These are phyloP conservation scores for Silvanus unidentatus DNA, from an alignment of 2,888 invertebrate genomes.

Conservation along the genomic window DNA sequence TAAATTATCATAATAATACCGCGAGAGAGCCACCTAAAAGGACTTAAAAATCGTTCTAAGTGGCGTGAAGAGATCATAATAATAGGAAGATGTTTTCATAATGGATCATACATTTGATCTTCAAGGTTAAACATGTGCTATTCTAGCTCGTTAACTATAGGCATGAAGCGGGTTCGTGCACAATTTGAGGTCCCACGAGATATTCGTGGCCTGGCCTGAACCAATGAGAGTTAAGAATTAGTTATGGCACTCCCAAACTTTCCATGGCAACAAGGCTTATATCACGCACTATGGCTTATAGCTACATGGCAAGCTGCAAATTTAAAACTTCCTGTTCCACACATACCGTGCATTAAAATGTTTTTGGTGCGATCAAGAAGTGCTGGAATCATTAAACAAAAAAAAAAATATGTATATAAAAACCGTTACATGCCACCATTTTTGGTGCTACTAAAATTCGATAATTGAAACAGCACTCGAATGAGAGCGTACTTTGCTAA, in stretches of 20 bases:
- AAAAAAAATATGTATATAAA: slow-evolving; percentile 14
- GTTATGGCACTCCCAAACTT: slow-evolving; percentile 37
- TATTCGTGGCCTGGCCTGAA: slow-evolving; percentile 24
- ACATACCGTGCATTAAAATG: slow-evolving; percentile 5
- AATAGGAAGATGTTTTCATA: slow-evolving; percentile 24
- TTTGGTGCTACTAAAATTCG: too few species aligned
- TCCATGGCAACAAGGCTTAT: slow-evolving; percentile 33
- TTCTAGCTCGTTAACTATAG: slow-evolving; percentile 20
- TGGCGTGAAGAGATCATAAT: neutral
- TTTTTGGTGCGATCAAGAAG: too few species aligned
- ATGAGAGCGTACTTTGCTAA: too few species aligned
- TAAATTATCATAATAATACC: too few species aligned
- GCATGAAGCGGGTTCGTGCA: slow-evolving; percentile 26
- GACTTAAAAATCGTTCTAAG: too few species aligned
- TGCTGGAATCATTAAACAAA: slow-evolving; percentile 2
- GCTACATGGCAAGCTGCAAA: slow-evolving; percentile 6
- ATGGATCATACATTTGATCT: slow-evolving; percentile 26
- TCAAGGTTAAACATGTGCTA: slow-evolving; percentile 28
- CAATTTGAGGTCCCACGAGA: slow-evolving; percentile 24
- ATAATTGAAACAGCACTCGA: too few species aligned
- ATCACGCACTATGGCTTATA: slow-evolving; percentile 24
- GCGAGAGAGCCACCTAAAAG: too few species aligned
- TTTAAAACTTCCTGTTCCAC: slow-evolving; percentile 15
- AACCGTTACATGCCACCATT: slow-evolving; percentile 14
- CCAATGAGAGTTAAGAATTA: slow-evolving; percentile 29